Percentiles rank a stretch among this genome's conserved stretches.
These are phyloP conservation scores for Perccottus glenii DNA, from an alignment of 2,113 vertebrate genomes.

Conservation along the genomic window DNA sequence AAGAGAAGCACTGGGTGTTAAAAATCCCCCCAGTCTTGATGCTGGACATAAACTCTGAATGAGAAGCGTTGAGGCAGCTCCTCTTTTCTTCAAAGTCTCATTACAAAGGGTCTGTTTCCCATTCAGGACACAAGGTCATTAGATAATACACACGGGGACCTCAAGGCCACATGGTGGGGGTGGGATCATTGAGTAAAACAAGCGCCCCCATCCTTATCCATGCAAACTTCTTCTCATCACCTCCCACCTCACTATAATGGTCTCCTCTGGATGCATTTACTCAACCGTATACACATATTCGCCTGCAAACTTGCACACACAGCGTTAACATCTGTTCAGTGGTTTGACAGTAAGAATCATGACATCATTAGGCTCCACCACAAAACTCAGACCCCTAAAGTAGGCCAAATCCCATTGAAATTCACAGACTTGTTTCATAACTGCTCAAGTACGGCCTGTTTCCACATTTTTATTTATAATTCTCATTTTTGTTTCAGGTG, in stretches of 20 bases:
- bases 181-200: constrained; percentile 46
- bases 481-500: background rate
- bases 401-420: background rate
- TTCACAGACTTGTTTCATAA: background rate
- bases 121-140: constrained; percentile 75
- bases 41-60: constrained; percentile 53
- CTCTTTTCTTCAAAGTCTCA: constrained; percentile 47
- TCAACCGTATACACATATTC: constrained; percentile 30
- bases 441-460: background rate
- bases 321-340: constrained; percentile 8
- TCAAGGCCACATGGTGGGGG: constrained; percentile 63
- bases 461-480: too few species aligned
- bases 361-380: constrained; percentile 41
- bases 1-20: constrained; percentile 26
- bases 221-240: constrained; percentile 24
- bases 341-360: constrained; percentile 54
- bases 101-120: constrained; percentile 71
- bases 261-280: constrained; percentile 24
- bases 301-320: constrained; percentile 8
- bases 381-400: constrained; percentile 32
- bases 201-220: constrained; percentile 19
- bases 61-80: constrained; percentile 62
- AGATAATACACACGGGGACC: constrained; percentile 68
- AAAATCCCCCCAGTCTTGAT: constrained; percentile 51
- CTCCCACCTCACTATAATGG: constrained; percentile 15